Evolutionary conservation across 2,888 invertebrate species (phyloP).

Genomic region (Quadroppia sp.): DNA sequence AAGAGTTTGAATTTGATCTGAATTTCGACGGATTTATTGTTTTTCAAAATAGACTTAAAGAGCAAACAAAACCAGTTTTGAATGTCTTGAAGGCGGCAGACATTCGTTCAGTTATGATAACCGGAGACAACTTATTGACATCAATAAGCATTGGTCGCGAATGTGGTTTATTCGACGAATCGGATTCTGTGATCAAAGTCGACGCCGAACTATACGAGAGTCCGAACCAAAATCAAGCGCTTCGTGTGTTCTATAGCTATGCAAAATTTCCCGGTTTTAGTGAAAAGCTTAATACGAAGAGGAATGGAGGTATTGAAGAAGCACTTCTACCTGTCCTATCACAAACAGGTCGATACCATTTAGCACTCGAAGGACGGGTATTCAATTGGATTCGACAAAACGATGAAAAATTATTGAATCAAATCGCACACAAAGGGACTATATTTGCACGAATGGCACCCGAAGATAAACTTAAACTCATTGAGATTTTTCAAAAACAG

Average conservation of each 20-base stretch:
- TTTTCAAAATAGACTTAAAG: slow-evolving; percentile 89
- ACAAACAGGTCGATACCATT: slow-evolving; percentile 49
- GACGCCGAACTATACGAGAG: slow-evolving; percentile 49
- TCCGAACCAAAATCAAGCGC: slow-evolving; percentile 5
- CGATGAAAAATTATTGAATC: slow-evolving; percentile 52
- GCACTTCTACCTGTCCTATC: slow-evolving; percentile 21
- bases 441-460: slow-evolving; percentile 55
- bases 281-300: slow-evolving; percentile 46
- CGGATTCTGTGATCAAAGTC: slow-evolving; percentile 60
- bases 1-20: slow-evolving; percentile 64
- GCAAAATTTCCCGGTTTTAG: slow-evolving; percentile 47
- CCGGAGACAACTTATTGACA: slow-evolving; percentile 72
- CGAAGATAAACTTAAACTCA: slow-evolving; percentile 68
- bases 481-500: slow-evolving; percentile 64
- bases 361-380: slow-evolving; percentile 55
- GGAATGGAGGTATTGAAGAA: slow-evolving; percentile 55
- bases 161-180: slow-evolving; percentile 71
- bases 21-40: slow-evolving; percentile 76
- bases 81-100: slow-evolving; percentile 72
- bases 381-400: slow-evolving; percentile 53
- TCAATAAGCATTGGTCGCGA: slow-evolving; percentile 87
- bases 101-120: slow-evolving; percentile 94
- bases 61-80: slow-evolving; percentile 77
- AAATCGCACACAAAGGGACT: slow-evolving; percentile 48
- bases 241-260: slow-evolving; percentile 45